phyloP scores from a whole-genome alignment of 2,888 invertebrate genomes.

The Drosophila dives region DNA sequence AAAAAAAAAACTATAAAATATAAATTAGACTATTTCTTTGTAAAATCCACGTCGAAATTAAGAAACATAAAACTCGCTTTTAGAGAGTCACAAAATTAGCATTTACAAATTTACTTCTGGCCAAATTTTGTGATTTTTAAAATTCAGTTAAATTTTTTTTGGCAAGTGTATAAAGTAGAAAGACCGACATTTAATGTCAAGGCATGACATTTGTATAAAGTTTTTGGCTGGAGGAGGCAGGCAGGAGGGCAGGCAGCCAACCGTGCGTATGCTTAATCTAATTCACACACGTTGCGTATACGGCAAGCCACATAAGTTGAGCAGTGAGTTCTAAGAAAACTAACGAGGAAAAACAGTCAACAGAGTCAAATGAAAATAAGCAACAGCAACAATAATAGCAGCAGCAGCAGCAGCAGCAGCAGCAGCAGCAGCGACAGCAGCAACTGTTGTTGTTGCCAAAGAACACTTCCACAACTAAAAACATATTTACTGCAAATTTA shows the following conservation, averaged over 20 bases:
- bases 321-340: conserved; percentile 48
- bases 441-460: conserved; percentile 22
- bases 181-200: conserved; percentile 36
- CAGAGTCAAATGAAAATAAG: conserved; percentile 17
- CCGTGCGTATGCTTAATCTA: conserved; percentile 75
- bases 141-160: background rate
- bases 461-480: conserved; percentile 24
- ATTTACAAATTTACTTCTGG: background rate
- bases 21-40: accelerated
- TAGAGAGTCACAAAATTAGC: background rate
- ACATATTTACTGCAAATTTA: conserved; percentile 73
- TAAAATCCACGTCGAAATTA: background rate
- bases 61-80: background rate
- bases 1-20: no score
- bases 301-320: conserved; percentile 76
- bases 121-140: background rate
- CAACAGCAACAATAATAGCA: conserved; percentile 36
- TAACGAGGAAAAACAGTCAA: conserved; percentile 18
- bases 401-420: conserved; percentile 17
- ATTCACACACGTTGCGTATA: conserved; percentile 61
- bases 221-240: conserved; percentile 27
- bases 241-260: conserved; percentile 45
- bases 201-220: conserved; percentile 49
- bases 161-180: background rate
- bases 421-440: conserved; percentile 25